Percentiles rank a stretch among this genome's conserved stretches.
Evolutionary conservation across 2,113 vertebrate genomes (phyloP).

Genomic region (Spheniscus mendiculus): DNA sequence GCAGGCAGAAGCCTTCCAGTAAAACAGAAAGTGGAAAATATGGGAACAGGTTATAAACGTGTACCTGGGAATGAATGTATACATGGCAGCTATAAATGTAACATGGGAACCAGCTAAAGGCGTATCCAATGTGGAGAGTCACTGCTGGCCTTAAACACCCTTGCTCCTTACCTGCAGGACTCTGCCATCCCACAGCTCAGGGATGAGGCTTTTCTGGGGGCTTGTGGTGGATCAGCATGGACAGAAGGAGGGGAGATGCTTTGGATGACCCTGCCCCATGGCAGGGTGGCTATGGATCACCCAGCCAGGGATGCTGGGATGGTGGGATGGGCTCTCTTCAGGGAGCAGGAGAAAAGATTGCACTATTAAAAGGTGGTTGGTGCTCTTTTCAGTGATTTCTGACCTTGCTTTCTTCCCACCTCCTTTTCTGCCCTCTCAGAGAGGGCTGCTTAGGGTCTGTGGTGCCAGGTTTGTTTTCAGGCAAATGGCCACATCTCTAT

Average conservation of each 20-base stretch:
- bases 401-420: background rate
- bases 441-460: background rate
- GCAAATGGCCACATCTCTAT: rapidly evolving
- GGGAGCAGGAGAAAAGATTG: background rate
- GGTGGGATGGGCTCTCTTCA: background rate
- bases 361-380: background rate
- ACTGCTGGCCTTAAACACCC: background rate
- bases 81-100: background rate
- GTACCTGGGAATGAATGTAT: background rate
- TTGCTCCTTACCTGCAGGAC: background rate
- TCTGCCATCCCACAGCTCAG: background rate
- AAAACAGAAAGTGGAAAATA: background rate
- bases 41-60: background rate
- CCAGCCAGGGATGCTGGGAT: background rate
- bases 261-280: no score
- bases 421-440: background rate
- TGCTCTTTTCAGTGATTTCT: background rate
- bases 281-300: no score
- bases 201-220: background rate
- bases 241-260: background rate
- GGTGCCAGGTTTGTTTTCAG: background rate
- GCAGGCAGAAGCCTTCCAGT: background rate
- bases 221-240: background rate
- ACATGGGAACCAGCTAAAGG: background rate
- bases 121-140: background rate